Evolutionary conservation across 2,888 invertebrate genomes (phyloP), one percentile per base, ranked within the genome.

Genomic region (Neocrepidodera transversa): DNA sequence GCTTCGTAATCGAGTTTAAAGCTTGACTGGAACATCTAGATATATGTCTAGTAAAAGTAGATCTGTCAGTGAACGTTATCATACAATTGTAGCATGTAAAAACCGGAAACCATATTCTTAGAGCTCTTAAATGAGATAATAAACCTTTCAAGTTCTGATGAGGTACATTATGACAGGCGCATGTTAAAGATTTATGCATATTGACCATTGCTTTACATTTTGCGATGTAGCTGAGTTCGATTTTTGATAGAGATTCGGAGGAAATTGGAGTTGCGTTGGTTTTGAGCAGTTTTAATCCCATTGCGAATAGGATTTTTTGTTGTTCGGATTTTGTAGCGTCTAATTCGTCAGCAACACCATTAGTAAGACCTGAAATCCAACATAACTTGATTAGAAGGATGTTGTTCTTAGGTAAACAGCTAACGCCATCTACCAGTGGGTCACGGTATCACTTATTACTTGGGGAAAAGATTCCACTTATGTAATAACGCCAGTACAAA

Each of bases 71-170:
- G 62, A 85, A 85, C 0, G 85, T 85, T 20, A 85, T 78, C 59
- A 86, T 84, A 70, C 86, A 86, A 71, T 84, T 84, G 67, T 85
- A 86, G 68, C 86, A 86, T 0, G 86, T 86, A 67, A 84, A 86
- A 67, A 85, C 84, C 1, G 86, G 85, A 48, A 86, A 85, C 77
- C 78, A 79, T 11, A 74, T 72, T 14, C 75, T 69, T n/a, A 74
- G 62, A 14, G 75, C 70, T 20, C 78, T 68, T 26, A 80, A 66
- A 69, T 80, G 80, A 1, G 73, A 74, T 18, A 77, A 61, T 7
- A 80, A 53, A 10, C 75, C 71, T 61, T 76, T 78, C 26, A 73
- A 47, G 6, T 74, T 73, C 2, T 70, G 69, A 52, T 75, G 76
- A 1, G 62, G 57, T 10, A 74, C 73, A n/a, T 74, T 73, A 59